Percentiles rank a stretch among this genome's conserved stretches.
Conservation (phyloP, 2,113 vertebrate genomes). For the Pseudolaguvia tuberculata region DNA sequence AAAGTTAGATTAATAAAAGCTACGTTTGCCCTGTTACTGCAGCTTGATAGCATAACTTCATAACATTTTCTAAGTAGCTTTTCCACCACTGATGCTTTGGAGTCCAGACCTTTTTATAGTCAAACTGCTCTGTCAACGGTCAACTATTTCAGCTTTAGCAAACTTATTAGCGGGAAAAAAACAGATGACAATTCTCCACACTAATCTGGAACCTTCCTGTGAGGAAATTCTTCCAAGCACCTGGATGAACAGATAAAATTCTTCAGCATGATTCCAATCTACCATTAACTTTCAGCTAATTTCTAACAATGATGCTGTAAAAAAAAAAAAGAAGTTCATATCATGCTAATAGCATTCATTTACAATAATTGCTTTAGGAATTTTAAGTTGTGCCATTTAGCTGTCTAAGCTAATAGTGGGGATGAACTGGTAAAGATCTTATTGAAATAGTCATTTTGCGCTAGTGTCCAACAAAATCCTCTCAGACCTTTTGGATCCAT, state of each 20-base stretch:
- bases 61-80: no score
- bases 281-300: background rate
- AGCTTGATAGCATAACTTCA: no score
- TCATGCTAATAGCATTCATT: background rate
- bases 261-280: background rate
- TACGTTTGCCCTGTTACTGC: no score
- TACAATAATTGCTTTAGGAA: background rate
- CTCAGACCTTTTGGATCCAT: background rate
- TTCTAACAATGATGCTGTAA: background rate
- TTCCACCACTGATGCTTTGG: no score
- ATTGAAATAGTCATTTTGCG: background rate
- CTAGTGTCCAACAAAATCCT: background rate
- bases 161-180: background rate
- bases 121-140: no score
- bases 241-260: background rate
- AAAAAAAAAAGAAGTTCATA: background rate
- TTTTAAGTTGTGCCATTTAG: background rate
- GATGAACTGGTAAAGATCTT: background rate
- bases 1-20: no score
- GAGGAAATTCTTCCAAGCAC: no score
- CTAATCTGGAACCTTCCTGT: background rate
- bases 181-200: background rate
- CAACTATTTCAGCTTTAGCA: background rate
- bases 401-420: background rate
- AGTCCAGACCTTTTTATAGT: no score